Evolutionary conservation across 2,113 vertebrate genomes (phyloP).

Genomic region (Fregata magnificens): DNA sequence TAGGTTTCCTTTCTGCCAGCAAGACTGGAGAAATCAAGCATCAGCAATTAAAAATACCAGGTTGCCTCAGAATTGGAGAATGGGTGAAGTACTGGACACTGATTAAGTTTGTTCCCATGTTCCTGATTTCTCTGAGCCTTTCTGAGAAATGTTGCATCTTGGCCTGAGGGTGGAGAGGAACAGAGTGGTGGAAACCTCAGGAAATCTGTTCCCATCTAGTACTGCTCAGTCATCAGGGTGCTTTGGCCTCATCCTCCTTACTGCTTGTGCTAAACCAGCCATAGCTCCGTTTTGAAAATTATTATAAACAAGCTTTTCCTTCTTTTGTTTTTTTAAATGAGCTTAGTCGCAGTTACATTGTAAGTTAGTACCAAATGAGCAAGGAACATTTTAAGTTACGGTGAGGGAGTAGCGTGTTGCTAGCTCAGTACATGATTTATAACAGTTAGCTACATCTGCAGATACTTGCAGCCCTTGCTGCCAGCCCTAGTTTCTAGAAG

Average conservation of each 20-base stretch:
- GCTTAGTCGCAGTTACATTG: not conserved
- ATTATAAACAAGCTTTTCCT: not conserved
- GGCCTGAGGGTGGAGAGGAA: not conserved
- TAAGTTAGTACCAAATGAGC: not conserved
- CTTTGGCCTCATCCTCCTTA: not conserved
- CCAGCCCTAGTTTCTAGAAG: not conserved
- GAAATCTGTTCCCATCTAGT: not conserved
- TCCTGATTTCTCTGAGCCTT: not conserved
- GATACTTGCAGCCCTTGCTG: not conserved
- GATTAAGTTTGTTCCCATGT: not conserved
- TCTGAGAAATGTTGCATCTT: not conserved
- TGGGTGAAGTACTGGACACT: not conserved
- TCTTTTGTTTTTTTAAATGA: not conserved
- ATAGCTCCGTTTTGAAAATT: fast-evolving
- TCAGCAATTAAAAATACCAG: not conserved
- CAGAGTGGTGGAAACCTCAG: not conserved
- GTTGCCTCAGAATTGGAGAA: not conserved
- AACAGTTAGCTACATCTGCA: not conserved
- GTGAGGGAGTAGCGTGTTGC: fast-evolving
- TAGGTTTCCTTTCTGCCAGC: not conserved
- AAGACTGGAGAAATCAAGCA: not conserved
- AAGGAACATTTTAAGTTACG: fast-evolving
- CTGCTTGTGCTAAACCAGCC: not conserved
- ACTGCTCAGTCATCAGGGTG: not conserved
- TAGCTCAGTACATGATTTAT: not conserved